Evolutionary conservation across 2,888 invertebrate species (phyloP).

Genomic region (Nemurella pictetii): DNA sequence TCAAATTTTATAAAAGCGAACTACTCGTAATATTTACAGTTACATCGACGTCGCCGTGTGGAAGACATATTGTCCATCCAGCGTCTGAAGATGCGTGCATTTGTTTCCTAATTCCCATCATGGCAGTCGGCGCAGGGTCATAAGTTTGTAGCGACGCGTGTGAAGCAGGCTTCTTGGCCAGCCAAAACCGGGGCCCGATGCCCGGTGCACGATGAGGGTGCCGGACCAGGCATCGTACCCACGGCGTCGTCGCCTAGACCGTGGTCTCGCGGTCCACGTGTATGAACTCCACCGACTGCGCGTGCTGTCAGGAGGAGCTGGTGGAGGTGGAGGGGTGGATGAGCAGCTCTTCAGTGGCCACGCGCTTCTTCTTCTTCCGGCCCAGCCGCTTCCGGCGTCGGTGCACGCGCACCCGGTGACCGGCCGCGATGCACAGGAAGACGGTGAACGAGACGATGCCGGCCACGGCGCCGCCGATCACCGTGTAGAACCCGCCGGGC

Average conservation of each 20-base stretch:
- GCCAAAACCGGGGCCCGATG: not conserved
- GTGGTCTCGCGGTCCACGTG: constrained; percentile 93
- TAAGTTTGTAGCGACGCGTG: not conserved
- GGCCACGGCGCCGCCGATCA: constrained; percentile 60
- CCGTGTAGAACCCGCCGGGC: constrained; percentile 58
- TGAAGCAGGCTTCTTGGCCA: not conserved
- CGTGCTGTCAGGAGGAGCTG: constrained; percentile 83
- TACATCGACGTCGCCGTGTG: not conserved
- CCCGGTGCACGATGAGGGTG: no score
- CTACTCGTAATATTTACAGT: not conserved
- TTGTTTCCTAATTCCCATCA: not conserved
- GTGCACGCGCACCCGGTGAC: constrained; percentile 60
- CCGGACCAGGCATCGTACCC: no score
- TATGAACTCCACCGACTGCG: constrained; percentile 87
- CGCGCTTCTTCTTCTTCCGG: constrained; percentile 60
- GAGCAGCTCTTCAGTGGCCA: constrained; percentile 71
- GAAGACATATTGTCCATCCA: not conserved
- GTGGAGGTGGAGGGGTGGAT: constrained; percentile 63
- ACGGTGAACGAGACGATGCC: constrained; percentile 61
- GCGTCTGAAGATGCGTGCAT: not conserved
- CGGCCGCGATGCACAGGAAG: constrained; percentile 62
- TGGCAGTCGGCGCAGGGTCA: not conserved
- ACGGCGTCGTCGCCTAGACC: constrained; percentile 66
- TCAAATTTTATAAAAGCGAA: not conserved
- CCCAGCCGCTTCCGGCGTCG: constrained; percentile 58